phyloP scores from a whole-genome alignment of 2,797 vertebrate genomes.

The Aulostomus chinensis region DNA sequence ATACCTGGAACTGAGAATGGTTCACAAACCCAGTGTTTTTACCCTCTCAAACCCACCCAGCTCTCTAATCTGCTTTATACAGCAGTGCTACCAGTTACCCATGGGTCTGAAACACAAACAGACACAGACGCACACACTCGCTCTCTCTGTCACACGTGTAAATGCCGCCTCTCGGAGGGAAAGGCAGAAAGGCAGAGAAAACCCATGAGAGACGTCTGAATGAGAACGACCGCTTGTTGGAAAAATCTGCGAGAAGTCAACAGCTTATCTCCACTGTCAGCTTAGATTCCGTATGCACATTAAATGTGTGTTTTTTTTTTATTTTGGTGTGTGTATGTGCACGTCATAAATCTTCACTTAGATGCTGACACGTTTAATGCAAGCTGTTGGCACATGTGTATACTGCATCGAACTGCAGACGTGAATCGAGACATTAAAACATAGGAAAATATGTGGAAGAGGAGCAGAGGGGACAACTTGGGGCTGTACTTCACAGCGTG shows the following conservation, averaged over 20 bases:
- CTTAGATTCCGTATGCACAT: slow-evolving; percentile 7
- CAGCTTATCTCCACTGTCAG: slow-evolving; percentile 46
- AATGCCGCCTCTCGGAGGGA: slow-evolving; percentile 23
- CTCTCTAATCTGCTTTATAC: slow-evolving; percentile 60
- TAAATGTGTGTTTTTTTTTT: slow-evolving; percentile 3
- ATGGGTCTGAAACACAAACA: slow-evolving; percentile 27
- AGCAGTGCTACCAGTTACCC: slow-evolving; percentile 43
- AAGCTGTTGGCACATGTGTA: too few relatives aligned
- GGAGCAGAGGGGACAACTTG: too few relatives aligned
- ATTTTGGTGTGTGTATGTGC: background rate
- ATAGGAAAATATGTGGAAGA: too few relatives aligned
- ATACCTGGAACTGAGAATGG: too few relatives aligned
- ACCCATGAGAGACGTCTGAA: slow-evolving; percentile 24
- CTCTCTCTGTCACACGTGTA: slow-evolving; percentile 13
- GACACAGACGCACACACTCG: slow-evolving; percentile 6
- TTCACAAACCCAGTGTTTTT: too few relatives aligned
- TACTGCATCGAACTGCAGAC: too few relatives aligned
- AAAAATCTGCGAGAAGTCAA: slow-evolving; percentile 35
- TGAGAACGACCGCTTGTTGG: slow-evolving; percentile 19
- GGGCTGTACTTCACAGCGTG: too few relatives aligned
- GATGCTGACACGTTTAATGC: slow-evolving; percentile 7
- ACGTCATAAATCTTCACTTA: background rate
- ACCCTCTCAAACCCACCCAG: slow-evolving; percentile 28
- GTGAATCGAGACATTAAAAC: too few relatives aligned
- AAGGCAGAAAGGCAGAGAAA: slow-evolving; percentile 18